Percentiles rank a stretch among this genome's conserved stretches.
Evolutionary conservation across 2,888 invertebrate species (phyloP).

Genomic region (Elegia similella): DNA sequence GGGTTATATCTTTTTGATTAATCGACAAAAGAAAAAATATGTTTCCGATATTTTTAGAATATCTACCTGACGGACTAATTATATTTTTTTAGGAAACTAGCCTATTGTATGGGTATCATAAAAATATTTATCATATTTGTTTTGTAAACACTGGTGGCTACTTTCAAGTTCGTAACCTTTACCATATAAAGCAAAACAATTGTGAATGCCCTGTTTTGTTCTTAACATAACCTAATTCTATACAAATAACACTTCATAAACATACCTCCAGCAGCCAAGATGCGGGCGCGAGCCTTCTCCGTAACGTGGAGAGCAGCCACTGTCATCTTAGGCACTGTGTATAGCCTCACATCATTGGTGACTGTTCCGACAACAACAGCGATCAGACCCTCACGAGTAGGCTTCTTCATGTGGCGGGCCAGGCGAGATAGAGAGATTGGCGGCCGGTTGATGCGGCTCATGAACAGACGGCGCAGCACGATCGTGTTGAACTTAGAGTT

Average conservation of each 20-base stretch:
- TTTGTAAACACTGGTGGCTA: no score
- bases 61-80: no score
- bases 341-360: conserved; percentile 96
- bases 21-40: no score
- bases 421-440: conserved; percentile 96
- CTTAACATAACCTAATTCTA: neutral
- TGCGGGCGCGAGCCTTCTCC: conserved; percentile 96
- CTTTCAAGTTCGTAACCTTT: no score
- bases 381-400: conserved; percentile 90
- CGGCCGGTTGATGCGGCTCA: conserved; percentile 97
- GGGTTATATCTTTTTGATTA: no score
- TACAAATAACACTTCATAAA: conserved; percentile 26
- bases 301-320: conserved; percentile 97
- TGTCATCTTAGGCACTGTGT: conserved; percentile 94
- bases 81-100: no score
- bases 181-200: no score
- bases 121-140: no score
- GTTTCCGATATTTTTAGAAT: no score
- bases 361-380: conserved; percentile 97
- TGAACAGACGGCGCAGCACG: conserved; percentile 95
- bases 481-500: conserved; percentile 98
- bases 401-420: conserved; percentile 92
- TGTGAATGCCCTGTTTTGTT: neutral
- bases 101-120: no score
- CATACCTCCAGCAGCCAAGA: conserved; percentile 95